Evolutionary conservation across 2,113 vertebrate genomes (phyloP), one percentile per base, ranked within the genome.

Genomic region (Chauna torquata): DNA sequence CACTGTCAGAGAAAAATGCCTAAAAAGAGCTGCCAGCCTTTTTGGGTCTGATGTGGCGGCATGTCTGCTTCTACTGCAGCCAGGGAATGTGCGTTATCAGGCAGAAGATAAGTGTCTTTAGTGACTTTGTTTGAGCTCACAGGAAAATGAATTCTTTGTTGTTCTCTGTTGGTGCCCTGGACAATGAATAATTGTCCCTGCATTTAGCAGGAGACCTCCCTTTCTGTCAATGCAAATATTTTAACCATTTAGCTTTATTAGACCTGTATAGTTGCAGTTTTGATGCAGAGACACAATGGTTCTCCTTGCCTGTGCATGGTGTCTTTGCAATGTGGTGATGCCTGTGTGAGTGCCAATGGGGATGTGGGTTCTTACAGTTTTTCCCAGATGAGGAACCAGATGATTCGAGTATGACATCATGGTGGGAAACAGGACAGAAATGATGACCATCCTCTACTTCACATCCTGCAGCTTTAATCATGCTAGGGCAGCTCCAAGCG

Each of bases 11-110:
- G 36, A 62, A 83, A 89, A 71, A 80, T 22, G 42, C 22, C 22
- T 61, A 40, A 0, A 0, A 83, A 83, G 40, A 83, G 22, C 0
- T 0, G 20, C 16, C 40, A 40, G 11, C 4, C 44, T 55, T 71
- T 40, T 83, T 36, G 52, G 22, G 42, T 12, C n/a, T 76, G 77
- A 76, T 66, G 40, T 59, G 45, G n/a, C 57, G 17, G 24, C 52
- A 44, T 1, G 1, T 50, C 77, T 49, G 15, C 58, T 70, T 70
- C 38, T 57, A 28, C 24, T 50, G n/a, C 14, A 5, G 1, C 36
- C 44, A 55, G 30, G 49, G 87, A 80, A 70, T n/a, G 16, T 44
- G 83, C 4, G 0, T 49, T 61, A 81, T 50, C 24, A 28, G 28
- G 23, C 14, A 76, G 76, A 92, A 80, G 49, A 25, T 27, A 66